These are phyloP conservation scores for Dryobotodes eremita DNA, from an alignment of 2,888 invertebrate genomes.

Conservation along the genomic window DNA sequence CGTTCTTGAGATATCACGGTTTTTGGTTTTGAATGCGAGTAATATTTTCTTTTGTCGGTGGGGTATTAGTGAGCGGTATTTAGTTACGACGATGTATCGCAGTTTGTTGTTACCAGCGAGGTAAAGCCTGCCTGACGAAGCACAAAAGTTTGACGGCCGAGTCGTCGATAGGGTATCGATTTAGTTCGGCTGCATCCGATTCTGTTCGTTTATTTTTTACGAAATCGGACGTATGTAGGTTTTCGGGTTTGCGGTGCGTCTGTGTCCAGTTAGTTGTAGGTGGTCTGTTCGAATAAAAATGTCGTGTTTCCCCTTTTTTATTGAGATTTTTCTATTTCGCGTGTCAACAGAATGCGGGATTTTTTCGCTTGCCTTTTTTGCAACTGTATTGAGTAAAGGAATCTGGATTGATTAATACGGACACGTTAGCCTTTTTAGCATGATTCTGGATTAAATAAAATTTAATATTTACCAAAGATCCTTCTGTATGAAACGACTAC, in stretches of 20 bases:
- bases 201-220: constrained; percentile 85
- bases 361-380: constrained; percentile 44
- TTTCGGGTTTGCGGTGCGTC: constrained; percentile 88
- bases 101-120: constrained; percentile 63
- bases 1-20: constrained; percentile 86
- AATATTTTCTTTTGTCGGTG: constrained; percentile 86
- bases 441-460: background rate
- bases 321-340: constrained; percentile 78
- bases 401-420: constrained; percentile 40
- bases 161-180: constrained; percentile 85
- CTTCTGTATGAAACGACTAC: background rate
- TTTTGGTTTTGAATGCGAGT: constrained; percentile 86
- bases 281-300: constrained; percentile 79
- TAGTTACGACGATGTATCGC: constrained; percentile 75
- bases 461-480: background rate
- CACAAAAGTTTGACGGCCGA: constrained; percentile 87
- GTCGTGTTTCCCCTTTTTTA: constrained; percentile 70
- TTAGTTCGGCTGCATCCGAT: constrained; percentile 81
- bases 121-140: constrained; percentile 71
- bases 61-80: constrained; percentile 83
- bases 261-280: constrained; percentile 80
- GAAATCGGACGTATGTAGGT: constrained; percentile 87
- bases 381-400: constrained; percentile 28
- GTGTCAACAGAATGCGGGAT: constrained; percentile 71
- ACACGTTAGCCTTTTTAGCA: background rate